Base-by-base conservation (phyloP, 1,140 invertebrate genomes). In the Zeugodacus cucurbitae region DNA sequence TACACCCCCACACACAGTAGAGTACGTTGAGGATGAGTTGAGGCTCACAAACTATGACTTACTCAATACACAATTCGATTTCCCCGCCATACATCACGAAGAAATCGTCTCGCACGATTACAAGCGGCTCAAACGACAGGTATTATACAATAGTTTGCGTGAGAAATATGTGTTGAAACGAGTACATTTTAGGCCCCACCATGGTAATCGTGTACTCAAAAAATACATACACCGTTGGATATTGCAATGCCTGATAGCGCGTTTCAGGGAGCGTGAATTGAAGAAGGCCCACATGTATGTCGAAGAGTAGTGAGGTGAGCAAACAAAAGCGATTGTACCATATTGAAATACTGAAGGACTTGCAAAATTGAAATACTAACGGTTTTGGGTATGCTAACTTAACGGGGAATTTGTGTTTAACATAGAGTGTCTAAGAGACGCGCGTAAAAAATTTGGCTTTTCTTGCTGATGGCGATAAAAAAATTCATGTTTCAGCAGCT, bases 121-220 rank as follows among this genome's bases (percentile, higher is more conserved):
- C 44, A 82, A 89, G 86, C 78, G 64, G 44, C 85, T 87, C 86
- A 29, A 90, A 34, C 89, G 89, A 5, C 89, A 90, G 14, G 37
- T 90, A 87, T 91, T 93, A 34, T 89, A 92, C 58, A 92, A 92
- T 86, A 92, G 93, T 89, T 89, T 93, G 86, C 92, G 93, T 70
- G 82, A 82, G 0, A 93, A 93, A 89, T 92, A 93, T 57, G 92
- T 92, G 37, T 92, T 93, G 85, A 89, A 89, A 26, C 87, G 89
- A 41, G 89, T 93, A 34, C 88, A 82, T 82, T 82, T 90, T 67
- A 90, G 90, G 70, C 90, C 86, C 86, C 89, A 92, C 70, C 90
- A 93, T 54, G 92, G 89, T 78, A 91, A 93, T 89, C 89, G 91
- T 0, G 85, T 93, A 37, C 87, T 93, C 70, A 90, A 90, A 70